phyloP scores from a whole-genome alignment of 2,888 invertebrate species.

The Nomada ruficornis region DNA sequence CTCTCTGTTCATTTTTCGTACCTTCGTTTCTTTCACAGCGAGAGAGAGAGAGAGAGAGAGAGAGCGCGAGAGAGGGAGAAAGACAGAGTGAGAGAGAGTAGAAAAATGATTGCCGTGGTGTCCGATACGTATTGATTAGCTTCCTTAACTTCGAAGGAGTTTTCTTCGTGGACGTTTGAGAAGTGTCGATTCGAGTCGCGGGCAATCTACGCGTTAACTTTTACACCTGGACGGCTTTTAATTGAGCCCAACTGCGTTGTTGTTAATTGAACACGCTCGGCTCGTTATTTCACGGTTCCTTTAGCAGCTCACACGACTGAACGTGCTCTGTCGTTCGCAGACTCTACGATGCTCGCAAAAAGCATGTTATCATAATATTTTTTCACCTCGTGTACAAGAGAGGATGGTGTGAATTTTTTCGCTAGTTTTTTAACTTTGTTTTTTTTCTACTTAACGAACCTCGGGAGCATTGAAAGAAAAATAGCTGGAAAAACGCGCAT shows the following conservation, averaged over 20 bases:
- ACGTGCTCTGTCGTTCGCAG: neutral
- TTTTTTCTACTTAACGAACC: no score
- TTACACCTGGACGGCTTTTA: conserved; percentile 66
- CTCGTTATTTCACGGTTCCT: conserved; percentile 57
- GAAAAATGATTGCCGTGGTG: conserved; percentile 55
- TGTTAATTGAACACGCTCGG: conserved; percentile 61
- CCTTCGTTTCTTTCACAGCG: neutral
- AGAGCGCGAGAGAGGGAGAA: neutral
- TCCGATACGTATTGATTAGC: conserved; percentile 66
- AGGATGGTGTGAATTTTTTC: no score
- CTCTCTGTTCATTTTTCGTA: neutral
- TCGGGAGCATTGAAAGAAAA: no score
- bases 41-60: neutral
- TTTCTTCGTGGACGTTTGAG: conserved; percentile 27
- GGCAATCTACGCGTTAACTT: conserved; percentile 58
- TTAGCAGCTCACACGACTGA: conserved; percentile 4
- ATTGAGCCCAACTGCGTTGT: conserved; percentile 55
- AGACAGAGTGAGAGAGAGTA: conserved; percentile 2
- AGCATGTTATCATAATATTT: neutral
- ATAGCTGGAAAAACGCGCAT: neutral
- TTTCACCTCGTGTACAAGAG: neutral
- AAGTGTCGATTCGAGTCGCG: conserved; percentile 33
- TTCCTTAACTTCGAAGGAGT: conserved; percentile 54
- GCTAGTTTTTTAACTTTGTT: no score
- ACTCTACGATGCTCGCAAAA: neutral